Percentiles rank a stretch among this genome's conserved stretches.
phyloP scores from a whole-genome alignment of 2,113 vertebrate species.

The Ophiodon elongatus region DNA sequence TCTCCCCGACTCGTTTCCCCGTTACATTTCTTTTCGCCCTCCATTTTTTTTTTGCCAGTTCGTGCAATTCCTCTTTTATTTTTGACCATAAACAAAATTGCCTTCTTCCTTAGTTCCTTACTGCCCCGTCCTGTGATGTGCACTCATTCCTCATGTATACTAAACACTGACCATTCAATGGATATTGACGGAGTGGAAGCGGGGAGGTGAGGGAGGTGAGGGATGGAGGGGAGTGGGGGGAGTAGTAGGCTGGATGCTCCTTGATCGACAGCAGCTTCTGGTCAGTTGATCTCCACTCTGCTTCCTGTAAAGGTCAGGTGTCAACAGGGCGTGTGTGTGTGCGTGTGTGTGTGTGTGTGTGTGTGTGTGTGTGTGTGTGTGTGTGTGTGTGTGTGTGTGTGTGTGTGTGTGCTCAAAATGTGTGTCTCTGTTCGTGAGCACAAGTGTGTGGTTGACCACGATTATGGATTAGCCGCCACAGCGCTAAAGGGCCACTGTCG shows the following conservation, averaged over 20 bases:
- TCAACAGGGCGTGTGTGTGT: conserved; percentile 29
- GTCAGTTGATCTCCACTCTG: conserved; percentile 47
- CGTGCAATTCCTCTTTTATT: background rate
- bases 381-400: conserved; percentile 16
- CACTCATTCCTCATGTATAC: background rate
- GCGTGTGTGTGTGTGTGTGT: conserved; percentile 15
- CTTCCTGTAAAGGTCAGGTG: conserved; percentile 73
- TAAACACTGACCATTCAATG: conserved; percentile 31
- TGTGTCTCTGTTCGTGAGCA: background rate
- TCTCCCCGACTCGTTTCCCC: background rate
- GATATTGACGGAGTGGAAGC: conserved; percentile 46
- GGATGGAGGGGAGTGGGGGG: background rate
- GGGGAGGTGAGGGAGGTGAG: conserved; percentile 24
- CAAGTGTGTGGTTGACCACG: conserved; percentile 24
- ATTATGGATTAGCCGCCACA: conserved; percentile 73
- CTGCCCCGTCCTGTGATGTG: background rate
- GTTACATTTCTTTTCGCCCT: background rate
- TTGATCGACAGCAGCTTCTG: conserved; percentile 71
- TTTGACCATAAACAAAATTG: background rate
- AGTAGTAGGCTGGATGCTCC: conserved; percentile 3
- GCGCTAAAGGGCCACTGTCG: conserved; percentile 58
- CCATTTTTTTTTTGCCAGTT: background rate
- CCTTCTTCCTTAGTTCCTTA: background rate
- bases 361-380: conserved; percentile 15
- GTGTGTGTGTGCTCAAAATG: conserved; percentile 25